phyloP scores from a whole-genome alignment of 1,140 invertebrate genomes.

The Atta colombica region DNA sequence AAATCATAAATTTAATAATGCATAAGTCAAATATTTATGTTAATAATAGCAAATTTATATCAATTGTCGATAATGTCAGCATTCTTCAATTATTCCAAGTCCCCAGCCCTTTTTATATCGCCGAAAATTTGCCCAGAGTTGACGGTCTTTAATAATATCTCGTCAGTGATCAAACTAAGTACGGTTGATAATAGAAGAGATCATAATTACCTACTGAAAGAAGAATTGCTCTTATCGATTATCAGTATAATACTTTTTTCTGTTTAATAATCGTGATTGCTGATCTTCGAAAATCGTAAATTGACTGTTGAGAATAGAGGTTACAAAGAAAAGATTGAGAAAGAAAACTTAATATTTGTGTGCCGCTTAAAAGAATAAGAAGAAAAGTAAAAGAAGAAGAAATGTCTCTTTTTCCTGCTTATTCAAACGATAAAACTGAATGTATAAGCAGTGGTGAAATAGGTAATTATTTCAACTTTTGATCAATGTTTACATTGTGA shows the following conservation, averaged over 20 bases:
- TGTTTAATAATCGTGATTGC: not conserved
- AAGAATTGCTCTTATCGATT: no score
- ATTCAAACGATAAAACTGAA: slow-evolving; percentile 61
- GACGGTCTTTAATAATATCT: no score
- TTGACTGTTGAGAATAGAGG: not conserved
- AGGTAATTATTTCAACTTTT: slow-evolving; percentile 49
- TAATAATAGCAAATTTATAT: no score
- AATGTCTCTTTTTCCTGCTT: slow-evolving; percentile 81
- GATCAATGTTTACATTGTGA: not conserved
- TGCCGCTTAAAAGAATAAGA: not conserved
- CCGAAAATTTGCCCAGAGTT: no score
- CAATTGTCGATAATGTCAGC: no score
- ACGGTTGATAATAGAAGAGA: not conserved
- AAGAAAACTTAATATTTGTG: not conserved
- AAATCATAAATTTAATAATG: no score
- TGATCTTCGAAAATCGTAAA: not conserved
- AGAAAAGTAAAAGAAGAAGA: slow-evolving; percentile 7
- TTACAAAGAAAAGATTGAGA: not conserved
- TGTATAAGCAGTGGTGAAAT: slow-evolving; percentile 27
- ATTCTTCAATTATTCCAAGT: no score
- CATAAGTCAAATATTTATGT: no score
- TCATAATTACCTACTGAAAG: not conserved
- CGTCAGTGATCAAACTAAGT: not conserved
- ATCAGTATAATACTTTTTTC: no score
- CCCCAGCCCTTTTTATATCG: no score